phyloP scores from a whole-genome alignment of 2,113 vertebrate genomes.

The Neopipo cinnamomea region DNA sequence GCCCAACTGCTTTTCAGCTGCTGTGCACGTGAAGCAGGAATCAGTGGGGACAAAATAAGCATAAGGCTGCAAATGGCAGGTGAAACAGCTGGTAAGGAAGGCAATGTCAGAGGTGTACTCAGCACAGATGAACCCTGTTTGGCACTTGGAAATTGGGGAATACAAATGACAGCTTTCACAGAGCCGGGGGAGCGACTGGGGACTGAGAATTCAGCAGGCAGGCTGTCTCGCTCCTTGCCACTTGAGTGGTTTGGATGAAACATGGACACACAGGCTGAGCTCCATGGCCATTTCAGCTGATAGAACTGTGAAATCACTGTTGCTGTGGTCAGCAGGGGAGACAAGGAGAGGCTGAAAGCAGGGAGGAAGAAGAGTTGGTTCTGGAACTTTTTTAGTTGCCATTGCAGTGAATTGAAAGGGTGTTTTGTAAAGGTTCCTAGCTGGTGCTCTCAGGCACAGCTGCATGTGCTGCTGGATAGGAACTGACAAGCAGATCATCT shows the following conservation, averaged over 20 bases:
- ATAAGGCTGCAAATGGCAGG: background rate
- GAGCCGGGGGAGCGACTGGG: background rate
- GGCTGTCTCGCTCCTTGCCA: background rate
- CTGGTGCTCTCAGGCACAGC: background rate
- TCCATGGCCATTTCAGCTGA: background rate
- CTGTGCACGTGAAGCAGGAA: accelerated
- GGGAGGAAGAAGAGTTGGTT: background rate
- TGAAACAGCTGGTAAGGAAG: background rate
- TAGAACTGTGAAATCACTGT: background rate
- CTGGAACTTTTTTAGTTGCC: background rate
- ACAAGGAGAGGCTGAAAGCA: background rate
- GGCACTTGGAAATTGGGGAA: background rate
- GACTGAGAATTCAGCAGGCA: background rate
- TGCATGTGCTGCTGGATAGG: background rate
- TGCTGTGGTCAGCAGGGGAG: accelerated
- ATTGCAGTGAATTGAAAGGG: background rate
- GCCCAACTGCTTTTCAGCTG: background rate
- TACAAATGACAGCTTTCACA: background rate
- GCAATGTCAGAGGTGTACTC: background rate
- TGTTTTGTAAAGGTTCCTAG: background rate
- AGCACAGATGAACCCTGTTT: background rate
- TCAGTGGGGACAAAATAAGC: background rate
- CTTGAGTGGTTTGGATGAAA: background rate
- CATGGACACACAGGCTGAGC: background rate
- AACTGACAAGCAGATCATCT: background rate